Conservation (phyloP, 2,113 vertebrate genomes). For the Grammomys surdaster region DNA sequence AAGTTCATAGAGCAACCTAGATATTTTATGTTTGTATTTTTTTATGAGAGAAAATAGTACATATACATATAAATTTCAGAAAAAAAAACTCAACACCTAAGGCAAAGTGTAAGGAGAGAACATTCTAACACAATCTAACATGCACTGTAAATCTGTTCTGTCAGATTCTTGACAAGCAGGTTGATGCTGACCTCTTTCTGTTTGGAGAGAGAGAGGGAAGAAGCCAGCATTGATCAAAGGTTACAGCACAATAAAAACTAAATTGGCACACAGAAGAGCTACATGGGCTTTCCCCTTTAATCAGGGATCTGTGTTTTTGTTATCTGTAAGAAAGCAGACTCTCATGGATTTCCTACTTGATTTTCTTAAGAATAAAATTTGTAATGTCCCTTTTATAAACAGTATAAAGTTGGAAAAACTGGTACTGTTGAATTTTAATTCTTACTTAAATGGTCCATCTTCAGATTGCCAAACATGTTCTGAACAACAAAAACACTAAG, state of each 20-base stretch:
- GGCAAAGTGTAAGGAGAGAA: constrained; percentile 76
- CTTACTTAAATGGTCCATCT: not conserved
- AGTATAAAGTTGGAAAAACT: not conserved
- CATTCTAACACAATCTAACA: constrained; percentile 75
- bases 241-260: constrained; percentile 75
- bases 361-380: constrained; percentile 55
- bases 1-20: constrained; percentile 72
- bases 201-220: constrained; percentile 68
- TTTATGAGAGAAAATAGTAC: constrained; percentile 75
- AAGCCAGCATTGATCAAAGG: constrained; percentile 76
- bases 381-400: constrained; percentile 23
- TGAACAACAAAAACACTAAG: not conserved
- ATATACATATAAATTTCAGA: constrained; percentile 60
- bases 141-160: constrained; percentile 82
- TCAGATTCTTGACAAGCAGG: constrained; percentile 82
- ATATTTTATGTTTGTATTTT: constrained; percentile 67
- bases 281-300: constrained; percentile 6
- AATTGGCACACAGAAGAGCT: constrained; percentile 74
- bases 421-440: not conserved
- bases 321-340: constrained; percentile 54
- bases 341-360: not conserved
- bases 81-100: constrained; percentile 72
- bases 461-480: not conserved
- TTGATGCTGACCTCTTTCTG: constrained; percentile 80
- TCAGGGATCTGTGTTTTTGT: constrained; percentile 13